Evolutionary conservation across 2,888 invertebrate genomes (phyloP).

Genomic region (Galerucella pusilla): DNA sequence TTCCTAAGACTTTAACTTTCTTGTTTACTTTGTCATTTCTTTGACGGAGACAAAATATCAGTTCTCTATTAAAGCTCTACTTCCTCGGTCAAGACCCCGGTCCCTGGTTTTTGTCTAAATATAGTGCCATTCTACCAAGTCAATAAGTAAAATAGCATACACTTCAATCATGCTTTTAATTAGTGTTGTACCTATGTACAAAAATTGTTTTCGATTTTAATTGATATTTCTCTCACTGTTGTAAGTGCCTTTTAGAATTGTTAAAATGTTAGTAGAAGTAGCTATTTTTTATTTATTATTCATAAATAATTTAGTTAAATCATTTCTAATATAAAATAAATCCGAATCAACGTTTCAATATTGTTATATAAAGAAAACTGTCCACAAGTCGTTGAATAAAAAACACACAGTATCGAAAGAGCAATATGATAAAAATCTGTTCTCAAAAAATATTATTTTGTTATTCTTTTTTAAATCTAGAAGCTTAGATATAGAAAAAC

Average conservation of each 20-base stretch:
- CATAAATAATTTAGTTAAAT: neutral
- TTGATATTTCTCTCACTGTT: constrained; percentile 17
- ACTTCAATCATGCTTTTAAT: neutral
- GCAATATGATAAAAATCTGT: too few species aligned
- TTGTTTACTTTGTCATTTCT: too few species aligned
- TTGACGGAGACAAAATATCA: too few species aligned
- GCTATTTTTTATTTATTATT: neutral
- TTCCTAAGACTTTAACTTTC: too few species aligned
- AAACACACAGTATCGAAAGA: too few species aligned
- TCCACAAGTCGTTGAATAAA: too few species aligned
- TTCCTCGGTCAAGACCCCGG: too few species aligned
- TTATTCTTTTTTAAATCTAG: too few species aligned
- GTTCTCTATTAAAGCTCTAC: too few species aligned
- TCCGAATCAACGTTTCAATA: neutral
- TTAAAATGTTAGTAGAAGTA: constrained; percentile 7
- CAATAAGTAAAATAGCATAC: neutral
- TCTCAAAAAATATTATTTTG: too few species aligned
- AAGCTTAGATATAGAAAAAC: too few species aligned
- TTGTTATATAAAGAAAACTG: too few species aligned
- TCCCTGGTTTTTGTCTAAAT: neutral
- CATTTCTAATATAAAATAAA: neutral
- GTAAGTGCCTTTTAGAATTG: constrained; percentile 23
- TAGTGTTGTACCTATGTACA: constrained; percentile 17
- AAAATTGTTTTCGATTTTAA: constrained; percentile 19
- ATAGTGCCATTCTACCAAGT: neutral